Conservation (phyloP, 2,797 vertebrate species). For the Coreius guichenoti region DNA sequence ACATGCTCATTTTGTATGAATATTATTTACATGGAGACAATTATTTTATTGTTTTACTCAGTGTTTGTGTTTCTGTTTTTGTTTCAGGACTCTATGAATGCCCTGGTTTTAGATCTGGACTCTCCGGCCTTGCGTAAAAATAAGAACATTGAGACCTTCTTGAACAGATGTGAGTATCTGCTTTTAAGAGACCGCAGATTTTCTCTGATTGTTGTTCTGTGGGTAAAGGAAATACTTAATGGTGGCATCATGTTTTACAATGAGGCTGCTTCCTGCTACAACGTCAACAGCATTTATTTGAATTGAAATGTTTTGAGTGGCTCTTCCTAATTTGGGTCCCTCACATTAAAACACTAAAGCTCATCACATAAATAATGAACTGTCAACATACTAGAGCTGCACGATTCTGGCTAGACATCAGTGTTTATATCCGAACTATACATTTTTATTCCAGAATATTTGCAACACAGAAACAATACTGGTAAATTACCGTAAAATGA, state of each 20-base stretch:
- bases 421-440: too few species aligned
- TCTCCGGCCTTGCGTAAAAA: constrained; percentile 98
- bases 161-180: constrained; percentile 94
- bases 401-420: too few species aligned
- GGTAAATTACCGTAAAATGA: too few species aligned
- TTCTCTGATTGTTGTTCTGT: constrained; percentile 1
- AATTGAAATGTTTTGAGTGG: constrained; percentile 33
- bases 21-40: not conserved
- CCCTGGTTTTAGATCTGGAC: constrained; percentile 95
- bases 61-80: constrained; percentile 57
- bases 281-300: constrained; percentile 10
- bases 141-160: constrained; percentile 98
- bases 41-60: constrained; percentile 3
- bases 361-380: not conserved
- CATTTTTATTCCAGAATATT: too few species aligned
- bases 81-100: constrained; percentile 93
- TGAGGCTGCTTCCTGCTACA: constrained; percentile 18
- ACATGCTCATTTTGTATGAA: not conserved
- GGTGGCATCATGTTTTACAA: constrained; percentile 32
- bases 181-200: not conserved
- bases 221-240: constrained; percentile 21
- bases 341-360: constrained; percentile 19
- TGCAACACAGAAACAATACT: too few species aligned
- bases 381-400: not conserved
- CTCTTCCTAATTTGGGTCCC: constrained; percentile 24